Base-by-base conservation (phyloP, 2,113 vertebrate genomes). In the Rhabdornis inornatus region DNA sequence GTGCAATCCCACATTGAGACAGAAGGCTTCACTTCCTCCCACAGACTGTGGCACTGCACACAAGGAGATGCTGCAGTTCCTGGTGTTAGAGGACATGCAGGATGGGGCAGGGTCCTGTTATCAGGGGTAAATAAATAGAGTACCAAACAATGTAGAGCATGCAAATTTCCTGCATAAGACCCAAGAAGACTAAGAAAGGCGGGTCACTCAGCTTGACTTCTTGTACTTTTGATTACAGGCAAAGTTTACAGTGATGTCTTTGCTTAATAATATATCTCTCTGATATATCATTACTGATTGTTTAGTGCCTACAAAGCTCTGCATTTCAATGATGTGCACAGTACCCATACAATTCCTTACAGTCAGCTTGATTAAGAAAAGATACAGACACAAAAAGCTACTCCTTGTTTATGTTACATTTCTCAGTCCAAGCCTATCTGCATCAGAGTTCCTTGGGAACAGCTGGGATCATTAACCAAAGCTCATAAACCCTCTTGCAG, bases 381-480 rank as follows among this genome's bases (percentile, higher is more conserved):
- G 3, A 40, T 6, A 61, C 31, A 83, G 55, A 69, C 18, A 47
- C 59, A 65, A 42, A 74, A 60, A n/a, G 14, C 40, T 92, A 19
- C 28, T 57, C 61, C 37, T 52, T 68, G 40, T 57, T 87, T 80
- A 44, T 49, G 33, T 30, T 23, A 49, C 15, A 25, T 45, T 33
- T 33, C 52, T 70, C 60, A 56, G 50, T 33, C 42, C 59, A 65
- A 92, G 18, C 31, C 66, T 57, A 17, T 55, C 39, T 63, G 35
- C n/a, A 53, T 22, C 45, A 33, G 52, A 70, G 24, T 20, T 92
- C 69, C 83, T 94, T 88, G 50, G 89, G 92, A 96, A 90, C 70
- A 87, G 63, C 23, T 82, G 72, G 72, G 61, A 79, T 92, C 70
- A 90, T 78, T 83, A 96, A 96, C 94, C 68, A 92, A 94, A 96